Evolutionary conservation across 2,888 invertebrate species (phyloP), one percentile per base, ranked within the genome.

Genomic region (Cataglyphis livida): DNA sequence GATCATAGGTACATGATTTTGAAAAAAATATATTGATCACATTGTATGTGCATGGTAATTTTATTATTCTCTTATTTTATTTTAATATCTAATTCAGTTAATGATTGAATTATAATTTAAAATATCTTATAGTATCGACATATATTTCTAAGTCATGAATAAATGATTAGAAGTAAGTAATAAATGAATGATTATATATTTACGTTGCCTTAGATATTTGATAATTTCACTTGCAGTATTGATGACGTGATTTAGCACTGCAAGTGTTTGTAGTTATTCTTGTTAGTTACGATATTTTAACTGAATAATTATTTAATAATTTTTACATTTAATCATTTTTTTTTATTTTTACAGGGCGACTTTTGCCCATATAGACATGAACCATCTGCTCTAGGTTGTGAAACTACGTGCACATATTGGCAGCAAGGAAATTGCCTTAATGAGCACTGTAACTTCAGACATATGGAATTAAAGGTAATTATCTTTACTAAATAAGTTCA

Each of bases 341-440:
- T 51, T 66, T 15, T 66, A 5, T 65, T 84, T 57, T 54, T 84
- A 28, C 93, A 98, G 98, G 98, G 98, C 85, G 96, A 97, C 91
- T 96, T 95, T 91, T 98, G 98, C 95, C 96, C 96, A 84, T 98
- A 97, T 95, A 96, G 98, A 88, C 98, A 98, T 95, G 98, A 98
- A 95, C 97, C 97, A 76, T 96, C 97, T 82, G 98, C 98, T 15
- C 95, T 97, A 91, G 98, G 97, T 57, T 97, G 97, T 93, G 98
- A 98, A 95, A 96, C 96, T 1, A 97, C 97, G 94, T 98, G 98
- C 94, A 95, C 96, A 12, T 96, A 96, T 87, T 98, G 98, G 98
- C 96, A 97, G 93, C 97, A 97, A 94, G 98, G 98, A 89, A 97
- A 96, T 93, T 98, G 98, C 93, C 95, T 96, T 57, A 97, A 97